phyloP scores from a whole-genome alignment of 2,113 vertebrate species.

The Myiopsitta monachus region DNA sequence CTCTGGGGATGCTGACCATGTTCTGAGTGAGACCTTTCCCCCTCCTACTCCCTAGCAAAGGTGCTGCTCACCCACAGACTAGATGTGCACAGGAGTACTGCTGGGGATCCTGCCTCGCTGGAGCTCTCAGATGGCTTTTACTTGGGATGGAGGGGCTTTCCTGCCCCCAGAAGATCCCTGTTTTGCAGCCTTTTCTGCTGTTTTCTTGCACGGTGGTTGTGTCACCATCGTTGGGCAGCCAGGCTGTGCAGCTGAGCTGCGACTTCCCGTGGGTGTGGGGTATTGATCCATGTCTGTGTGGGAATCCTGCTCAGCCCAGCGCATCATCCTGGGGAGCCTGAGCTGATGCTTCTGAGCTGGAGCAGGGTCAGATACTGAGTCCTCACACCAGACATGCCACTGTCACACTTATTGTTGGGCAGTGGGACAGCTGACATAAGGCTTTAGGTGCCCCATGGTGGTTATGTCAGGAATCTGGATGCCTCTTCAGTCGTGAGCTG shows the following conservation, averaged over 20 bases:
- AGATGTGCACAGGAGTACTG: fast-evolving
- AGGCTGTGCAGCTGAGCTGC: neutral
- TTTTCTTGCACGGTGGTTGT: neutral
- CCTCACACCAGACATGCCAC: fast-evolving
- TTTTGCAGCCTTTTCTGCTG: neutral
- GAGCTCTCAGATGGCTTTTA: neutral
- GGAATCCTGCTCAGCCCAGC: neutral
- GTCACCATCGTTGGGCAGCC: neutral
- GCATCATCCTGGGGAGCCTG: fast-evolving
- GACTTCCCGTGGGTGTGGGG: neutral
- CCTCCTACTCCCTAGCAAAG: neutral
- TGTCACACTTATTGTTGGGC: neutral
- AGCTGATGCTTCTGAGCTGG: neutral
- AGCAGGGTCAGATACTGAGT: neutral
- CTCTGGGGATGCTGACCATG: neutral
- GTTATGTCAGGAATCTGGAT: neutral
- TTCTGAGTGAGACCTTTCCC: neutral
- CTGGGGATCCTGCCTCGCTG: neutral
- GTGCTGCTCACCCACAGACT: neutral
- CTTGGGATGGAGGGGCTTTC: neutral
- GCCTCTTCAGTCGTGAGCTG: neutral
- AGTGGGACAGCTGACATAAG: neutral
- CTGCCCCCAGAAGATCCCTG: neutral
- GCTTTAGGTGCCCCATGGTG: neutral
- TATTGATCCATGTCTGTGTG: neutral